Evolutionary conservation across 1,140 invertebrate species (phyloP).

Genomic region (Drosophila pseudoananassae): DNA sequence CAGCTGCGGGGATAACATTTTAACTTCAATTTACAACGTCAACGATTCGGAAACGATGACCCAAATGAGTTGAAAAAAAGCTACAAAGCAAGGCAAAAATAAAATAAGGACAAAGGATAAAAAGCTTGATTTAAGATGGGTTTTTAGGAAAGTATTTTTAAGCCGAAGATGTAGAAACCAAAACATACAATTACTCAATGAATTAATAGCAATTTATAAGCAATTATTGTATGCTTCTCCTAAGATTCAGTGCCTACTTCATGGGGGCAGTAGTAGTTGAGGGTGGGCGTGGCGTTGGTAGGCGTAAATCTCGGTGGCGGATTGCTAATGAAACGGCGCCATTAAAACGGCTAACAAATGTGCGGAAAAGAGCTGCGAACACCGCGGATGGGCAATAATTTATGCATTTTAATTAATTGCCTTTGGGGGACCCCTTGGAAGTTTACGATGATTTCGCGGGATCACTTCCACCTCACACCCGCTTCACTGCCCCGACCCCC

Average conservation of each 20-base stretch:
- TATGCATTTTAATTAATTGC: constrained; percentile 77
- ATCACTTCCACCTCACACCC: not conserved
- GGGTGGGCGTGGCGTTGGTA: not conserved
- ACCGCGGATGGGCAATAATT: constrained; percentile 54
- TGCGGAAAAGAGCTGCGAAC: constrained; percentile 46
- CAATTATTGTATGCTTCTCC: too few species aligned
- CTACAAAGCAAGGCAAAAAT: not conserved
- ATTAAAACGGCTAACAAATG: constrained; percentile 62
- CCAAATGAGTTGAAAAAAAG: constrained; percentile 3
- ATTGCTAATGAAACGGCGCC: constrained; percentile 65
- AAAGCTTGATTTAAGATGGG: constrained; percentile 9
- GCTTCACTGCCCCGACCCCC: not conserved
- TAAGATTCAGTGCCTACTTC: not conserved
- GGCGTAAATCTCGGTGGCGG: constrained; percentile 19
- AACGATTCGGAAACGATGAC: constrained; percentile 6
- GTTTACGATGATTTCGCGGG: constrained; percentile 50
- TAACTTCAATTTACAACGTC: constrained; percentile 44
- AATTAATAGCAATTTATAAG: too few species aligned
- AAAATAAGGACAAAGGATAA: constrained; percentile 4
- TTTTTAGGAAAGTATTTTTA: not conserved
- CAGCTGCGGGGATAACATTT: constrained; percentile 48
- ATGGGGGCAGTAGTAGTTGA: not conserved
- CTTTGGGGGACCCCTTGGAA: constrained; percentile 6
- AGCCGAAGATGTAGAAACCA: too few species aligned
- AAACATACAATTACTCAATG: too few species aligned